Evolutionary conservation across 2,113 vertebrate species (phyloP).

Genomic region (Jacana jacana): DNA sequence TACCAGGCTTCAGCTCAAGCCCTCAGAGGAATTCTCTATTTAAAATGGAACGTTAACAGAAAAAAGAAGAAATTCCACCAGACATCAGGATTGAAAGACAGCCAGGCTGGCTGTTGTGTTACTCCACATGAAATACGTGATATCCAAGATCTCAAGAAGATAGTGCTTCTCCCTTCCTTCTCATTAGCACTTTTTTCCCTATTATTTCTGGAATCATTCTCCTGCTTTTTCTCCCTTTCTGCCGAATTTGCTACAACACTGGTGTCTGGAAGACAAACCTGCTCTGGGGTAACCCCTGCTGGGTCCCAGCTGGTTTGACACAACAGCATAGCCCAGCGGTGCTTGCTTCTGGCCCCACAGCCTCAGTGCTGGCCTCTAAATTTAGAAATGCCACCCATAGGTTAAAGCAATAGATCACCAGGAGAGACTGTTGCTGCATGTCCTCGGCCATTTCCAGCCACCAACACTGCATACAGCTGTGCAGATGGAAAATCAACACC

Average conservation of each 20-base stretch:
- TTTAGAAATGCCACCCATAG: not conserved
- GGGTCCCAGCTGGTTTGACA: not conserved
- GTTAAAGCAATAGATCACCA: not conserved
- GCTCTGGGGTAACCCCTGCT: not conserved
- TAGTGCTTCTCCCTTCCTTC: not conserved
- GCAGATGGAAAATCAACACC: not conserved
- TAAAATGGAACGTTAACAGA: not conserved
- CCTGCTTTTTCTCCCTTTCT: not conserved
- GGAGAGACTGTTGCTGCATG: not conserved
- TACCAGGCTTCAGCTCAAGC: not conserved
- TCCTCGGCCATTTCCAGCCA: not conserved
- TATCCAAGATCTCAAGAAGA: not conserved
- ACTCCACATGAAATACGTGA: not conserved
- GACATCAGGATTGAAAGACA: not conserved
- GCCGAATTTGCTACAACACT: not conserved
- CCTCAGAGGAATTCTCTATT: not conserved
- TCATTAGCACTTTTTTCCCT: not conserved
- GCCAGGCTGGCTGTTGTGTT: not conserved
- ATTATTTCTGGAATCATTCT: not conserved
- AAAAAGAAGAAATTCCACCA: not conserved
- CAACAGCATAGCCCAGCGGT: rapidly evolving
- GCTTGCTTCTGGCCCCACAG: not conserved
- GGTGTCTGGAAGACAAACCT: not conserved
- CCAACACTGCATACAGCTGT: not conserved
- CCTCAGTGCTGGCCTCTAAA: not conserved